Base-by-base conservation (phyloP, 2,888 invertebrate genomes). In the Napeogenes sylphis region DNA sequence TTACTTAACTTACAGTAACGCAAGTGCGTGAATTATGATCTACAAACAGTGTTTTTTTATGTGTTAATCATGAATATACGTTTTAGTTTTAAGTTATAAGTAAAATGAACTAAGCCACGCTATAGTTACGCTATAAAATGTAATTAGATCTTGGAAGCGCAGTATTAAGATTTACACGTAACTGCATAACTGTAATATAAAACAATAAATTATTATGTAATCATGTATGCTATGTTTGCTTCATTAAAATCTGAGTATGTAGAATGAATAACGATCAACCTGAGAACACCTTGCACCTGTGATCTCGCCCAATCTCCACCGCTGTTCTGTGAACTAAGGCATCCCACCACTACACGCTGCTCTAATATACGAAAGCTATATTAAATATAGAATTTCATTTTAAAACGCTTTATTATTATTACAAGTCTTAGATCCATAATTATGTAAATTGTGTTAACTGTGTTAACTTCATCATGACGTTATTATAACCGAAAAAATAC, bases 91-190 rank as follows among this genome's bases (percentile, higher is more conserved):
- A 10, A 10, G 3, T n/a, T n/a, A 38, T 38, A 42, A 30, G 42
- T 56, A 61, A 56, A 63, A 47, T 58, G 57, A 63, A 42, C 53
- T 33, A 51, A 30, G 60, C 51, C 38, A 46, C 21, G 21, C 55
- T 61, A 58, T 45, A 53, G 61, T 53, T 61, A 59, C 63, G 45
- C 51, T 46, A 60, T 58, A 61, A 53, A 63, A 61, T 56, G 63
- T 66, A 63, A 61, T 63, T 63, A 63, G 61, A 55, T 54, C 55
- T 58, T 57, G 47, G 56, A 53, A 63, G 45, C 45, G 65, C 59
- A 46, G 56, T 10, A 51, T 51, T 51, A 51, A 51, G n/a, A 51
- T 51, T 51, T 51, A 51, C 30, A 30, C 30, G 4, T 30, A 14
- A 6, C 30, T 51, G 21, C 51, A 30, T 51, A 47, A 8, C n/a